phyloP scores from a whole-genome alignment of 1,140 invertebrate genomes.

The Apis laboriosa region DNA sequence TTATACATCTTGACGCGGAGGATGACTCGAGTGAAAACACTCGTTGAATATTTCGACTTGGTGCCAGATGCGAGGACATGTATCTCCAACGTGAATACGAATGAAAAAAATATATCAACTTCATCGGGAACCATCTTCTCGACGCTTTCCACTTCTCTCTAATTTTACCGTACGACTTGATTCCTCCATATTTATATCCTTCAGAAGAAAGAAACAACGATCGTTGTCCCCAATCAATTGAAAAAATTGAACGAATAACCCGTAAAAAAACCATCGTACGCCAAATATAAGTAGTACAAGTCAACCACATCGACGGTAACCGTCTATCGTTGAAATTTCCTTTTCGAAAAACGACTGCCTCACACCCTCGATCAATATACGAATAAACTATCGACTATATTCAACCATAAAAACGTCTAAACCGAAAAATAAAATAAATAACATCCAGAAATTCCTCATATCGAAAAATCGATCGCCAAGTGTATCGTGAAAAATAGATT shows the following conservation, averaged over 20 bases:
- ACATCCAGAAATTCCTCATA: too few relatives aligned
- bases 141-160: too few relatives aligned
- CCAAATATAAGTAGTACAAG: neutral
- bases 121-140: neutral
- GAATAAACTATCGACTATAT: neutral
- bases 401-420: too few relatives aligned
- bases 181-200: too few relatives aligned
- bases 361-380: too few relatives aligned
- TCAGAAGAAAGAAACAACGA: too few relatives aligned
- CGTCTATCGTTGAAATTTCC: neutral
- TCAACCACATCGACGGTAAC: neutral
- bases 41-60: slow-evolving; percentile 40
- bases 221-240: neutral
- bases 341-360: neutral
- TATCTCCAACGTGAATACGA: neutral
- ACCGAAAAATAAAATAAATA: too few relatives aligned
- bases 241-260: neutral
- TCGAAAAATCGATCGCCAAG: too few relatives aligned
- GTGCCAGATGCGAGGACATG: neutral
- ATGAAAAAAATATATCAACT: neutral
- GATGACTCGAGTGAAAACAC: slow-evolving; percentile 24
- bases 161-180: too few relatives aligned
- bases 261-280: neutral
- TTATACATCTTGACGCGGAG: neutral
- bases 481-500: neutral